Evolutionary conservation across 64 coral and sea anemone species (phyloP).

Genomic region (Montipora efflorescens): DNA sequence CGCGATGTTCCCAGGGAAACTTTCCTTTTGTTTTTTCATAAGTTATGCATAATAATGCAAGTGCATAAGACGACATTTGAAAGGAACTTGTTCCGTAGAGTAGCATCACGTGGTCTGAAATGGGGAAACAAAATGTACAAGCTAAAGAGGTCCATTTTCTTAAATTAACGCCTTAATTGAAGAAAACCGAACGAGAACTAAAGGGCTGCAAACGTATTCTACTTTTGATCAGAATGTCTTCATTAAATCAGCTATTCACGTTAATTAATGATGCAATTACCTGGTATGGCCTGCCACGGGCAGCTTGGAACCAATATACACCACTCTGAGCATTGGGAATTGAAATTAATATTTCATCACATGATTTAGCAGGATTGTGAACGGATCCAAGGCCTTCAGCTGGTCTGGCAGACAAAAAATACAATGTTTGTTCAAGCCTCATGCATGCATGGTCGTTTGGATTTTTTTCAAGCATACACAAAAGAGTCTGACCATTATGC

Average conservation of each 20-base stretch:
- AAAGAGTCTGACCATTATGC: neutral
- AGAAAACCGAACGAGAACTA: no score
- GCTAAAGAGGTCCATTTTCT: no score
- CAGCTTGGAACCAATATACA: constrained; percentile 80
- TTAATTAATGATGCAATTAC: constrained; percentile 8
- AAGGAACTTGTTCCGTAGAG: no score
- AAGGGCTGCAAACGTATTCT: no score
- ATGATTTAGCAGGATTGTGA: constrained; percentile 82
- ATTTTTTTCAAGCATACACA: neutral
- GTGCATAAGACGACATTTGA: no score
- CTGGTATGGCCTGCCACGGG: constrained; percentile 79
- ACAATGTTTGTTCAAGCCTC: neutral
- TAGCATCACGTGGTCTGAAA: no score
- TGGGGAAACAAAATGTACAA: no score
- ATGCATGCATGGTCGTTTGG: neutral
- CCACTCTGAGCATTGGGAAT: constrained; percentile 66
- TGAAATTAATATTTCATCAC: constrained; percentile 69
- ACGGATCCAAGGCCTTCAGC: constrained; percentile 75
- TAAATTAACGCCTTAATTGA: no score
- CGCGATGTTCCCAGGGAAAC: no score
- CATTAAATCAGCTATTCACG: neutral
- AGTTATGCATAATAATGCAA: no score
- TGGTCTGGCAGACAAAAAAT: constrained; percentile 39
- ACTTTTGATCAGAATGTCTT: no score
- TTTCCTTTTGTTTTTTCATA: no score